Evolutionary conservation across 2,888 invertebrate genomes (phyloP), one percentile per base, ranked within the genome.

Genomic region (Nudaria mundana): DNA sequence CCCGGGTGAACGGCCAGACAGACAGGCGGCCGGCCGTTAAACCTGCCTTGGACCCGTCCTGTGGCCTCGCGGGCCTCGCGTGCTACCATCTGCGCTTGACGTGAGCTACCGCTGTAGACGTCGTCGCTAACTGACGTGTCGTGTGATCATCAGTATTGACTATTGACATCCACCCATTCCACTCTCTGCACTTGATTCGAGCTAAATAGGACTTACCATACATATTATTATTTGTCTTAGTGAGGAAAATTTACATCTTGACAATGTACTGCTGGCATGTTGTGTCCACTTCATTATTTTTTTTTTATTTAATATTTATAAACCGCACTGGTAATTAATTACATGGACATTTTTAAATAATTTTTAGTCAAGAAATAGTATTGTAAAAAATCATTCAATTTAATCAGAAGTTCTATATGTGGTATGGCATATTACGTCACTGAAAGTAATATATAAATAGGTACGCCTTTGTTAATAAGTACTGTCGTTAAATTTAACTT

Each of bases 1-100:
- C 84, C 65, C 85, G 87, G 87, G 86, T 88, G 84, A 88, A 88
- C 79, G 88, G 83, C 87, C 88, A 87, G 88, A 87, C 88, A 77
- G 80, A 69, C 79, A 75, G 80, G 71, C 79, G 81, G 80, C 74
- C 83, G 84, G 87, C 84, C 88, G 85, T 85, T 87, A 86, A 85
- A 86, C 87, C 80, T 86, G 81, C 77, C 73, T 68, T 68, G 67
- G 78, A 74, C 74, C 67, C 73, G 76, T 67, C 76, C 68, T 67
- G 72, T 70, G 79, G 76, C 78, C 78, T 74, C 79, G 61, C 65
- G 65, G 63, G 69, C 65, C 66, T 67, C 66, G 60, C 67, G 43
- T 60, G 56, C 47, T 58, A 56, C 56, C 66, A 61, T 59, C 64
- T 56, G 55, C 54, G 62, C 45, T 40, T 14, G 14, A 35, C 42